Evolutionary conservation across 2,888 invertebrate genomes (phyloP), one percentile per base, ranked within the genome.

Genomic region (Disparrhopalites patrizii): DNA sequence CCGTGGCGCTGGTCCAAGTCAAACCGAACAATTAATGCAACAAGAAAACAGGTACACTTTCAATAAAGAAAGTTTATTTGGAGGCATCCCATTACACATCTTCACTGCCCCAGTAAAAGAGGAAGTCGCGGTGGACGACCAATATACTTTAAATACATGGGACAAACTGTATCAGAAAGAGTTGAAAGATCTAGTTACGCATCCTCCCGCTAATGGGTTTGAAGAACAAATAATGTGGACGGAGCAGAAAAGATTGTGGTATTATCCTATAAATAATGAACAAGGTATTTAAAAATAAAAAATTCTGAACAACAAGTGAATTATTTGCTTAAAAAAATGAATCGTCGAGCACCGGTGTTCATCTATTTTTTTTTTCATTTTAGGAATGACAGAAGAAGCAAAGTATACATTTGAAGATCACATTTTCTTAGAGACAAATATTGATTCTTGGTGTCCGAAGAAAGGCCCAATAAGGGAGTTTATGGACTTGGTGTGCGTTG

Each of bases 191-290:
- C 81, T 85, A 0, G 81, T 86, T 0, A 83, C 86, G 0, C 88
- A 88, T 78, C 87, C 91, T 0, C 93, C 95, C 0, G 79, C 83
- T 8, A 98, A 97, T 81, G 88, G 89, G 77, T 96, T 92, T 79
- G 90, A 98, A 79, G 93, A 98, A 81, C 88, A 95, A 87, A 89
- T 91, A 54, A 78, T 86, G 60, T 96, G 95, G 96, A 98, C 98
- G 0, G 87, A 93, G 63, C 87, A 93, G 79, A 94, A 93, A 47
- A 96, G 94, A 81, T 79, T 97, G 15, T 99, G 98, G 98, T 86
- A 88, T 72, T 99, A 96, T 79, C 99, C 99, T 1, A 93, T 99
- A 69, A 85, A 99, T 79, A 99, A 99, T 82, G 98, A 99, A 81
- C 90, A 92, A 83, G 96, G 93, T 89, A 79, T 64, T 66, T 25